Evolutionary conservation across 1,140 invertebrate genomes (phyloP).

Genomic region (Orchestia grillus): DNA sequence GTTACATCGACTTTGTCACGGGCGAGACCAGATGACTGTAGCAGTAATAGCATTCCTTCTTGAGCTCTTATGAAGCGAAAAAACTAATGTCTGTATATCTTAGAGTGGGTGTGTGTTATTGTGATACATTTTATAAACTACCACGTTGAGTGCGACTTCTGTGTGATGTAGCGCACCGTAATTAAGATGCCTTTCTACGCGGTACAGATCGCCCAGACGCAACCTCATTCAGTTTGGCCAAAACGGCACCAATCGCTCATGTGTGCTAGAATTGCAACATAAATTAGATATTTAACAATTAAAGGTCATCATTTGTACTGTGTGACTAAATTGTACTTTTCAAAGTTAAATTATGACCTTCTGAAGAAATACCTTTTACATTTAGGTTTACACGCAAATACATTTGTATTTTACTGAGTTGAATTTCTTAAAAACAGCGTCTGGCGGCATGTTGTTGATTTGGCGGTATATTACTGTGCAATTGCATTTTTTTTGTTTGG

Average conservation of each 20-base stretch:
- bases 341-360: not conserved
- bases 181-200: not conserved
- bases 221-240: not conserved
- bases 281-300: not conserved
- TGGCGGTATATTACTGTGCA: not conserved
- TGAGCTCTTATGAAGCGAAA: not conserved
- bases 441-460: not conserved
- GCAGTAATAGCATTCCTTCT: not conserved
- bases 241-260: not conserved
- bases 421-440: too few species aligned
- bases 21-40: not conserved
- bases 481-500: not conserved
- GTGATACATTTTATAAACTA: not conserved
- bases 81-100: not conserved
- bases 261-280: not conserved
- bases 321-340: not conserved
- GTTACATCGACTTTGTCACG: too few species aligned
- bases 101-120: not conserved
- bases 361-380: not conserved
- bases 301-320: not conserved
- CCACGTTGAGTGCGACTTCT: not conserved
- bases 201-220: not conserved
- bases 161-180: not conserved
- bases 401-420: too few species aligned
- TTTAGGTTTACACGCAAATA: too few species aligned